Percentiles rank a stretch among this genome's conserved stretches.
These are phyloP conservation scores for Thymallus thymallus DNA, from an alignment of 2,113 vertebrate species.

Conservation along the genomic window DNA sequence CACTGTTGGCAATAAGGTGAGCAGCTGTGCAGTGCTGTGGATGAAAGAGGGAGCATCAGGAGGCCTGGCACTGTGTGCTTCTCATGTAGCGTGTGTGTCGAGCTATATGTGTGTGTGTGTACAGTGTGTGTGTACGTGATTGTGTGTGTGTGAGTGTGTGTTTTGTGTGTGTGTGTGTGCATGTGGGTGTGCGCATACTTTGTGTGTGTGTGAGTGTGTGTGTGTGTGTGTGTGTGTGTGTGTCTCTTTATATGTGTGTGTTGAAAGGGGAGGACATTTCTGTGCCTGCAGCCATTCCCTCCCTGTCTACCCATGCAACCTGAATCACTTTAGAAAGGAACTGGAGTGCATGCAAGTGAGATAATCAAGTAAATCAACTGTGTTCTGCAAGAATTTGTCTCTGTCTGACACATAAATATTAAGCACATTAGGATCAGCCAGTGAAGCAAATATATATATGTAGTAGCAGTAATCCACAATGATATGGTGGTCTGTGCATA, in stretches of 20 bases:
- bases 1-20: conserved; percentile 73
- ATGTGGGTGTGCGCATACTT: too few species aligned
- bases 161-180: conserved; percentile 9
- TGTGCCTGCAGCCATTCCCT: conserved; percentile 60
- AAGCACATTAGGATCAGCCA: conserved; percentile 59
- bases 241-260: conserved; percentile 45
- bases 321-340: conserved; percentile 72
- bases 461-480: conserved; percentile 42
- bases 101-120: neutral
- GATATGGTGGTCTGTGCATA: conserved; percentile 55
- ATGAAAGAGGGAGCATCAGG: conserved; percentile 68
- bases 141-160: conserved; percentile 9
- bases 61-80: conserved; percentile 44
- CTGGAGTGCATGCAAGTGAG: conserved; percentile 68
- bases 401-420: conserved; percentile 62
- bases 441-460: conserved; percentile 23
- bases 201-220: conserved; percentile 10
- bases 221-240: conserved; percentile 14
- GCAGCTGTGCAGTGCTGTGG: conserved; percentile 69
- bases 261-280: conserved; percentile 33
- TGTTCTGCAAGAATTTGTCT: conserved; percentile 26
- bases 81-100: neutral
- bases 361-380: conserved; percentile 74
- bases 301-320: conserved; percentile 56
- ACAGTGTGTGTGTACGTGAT: conserved; percentile 11